A percentile compares a stretch with the other conserved stretches of the same genome.
Conservation (phyloP, 2,113 vertebrate species). For the Cochlearius cochlearius region DNA sequence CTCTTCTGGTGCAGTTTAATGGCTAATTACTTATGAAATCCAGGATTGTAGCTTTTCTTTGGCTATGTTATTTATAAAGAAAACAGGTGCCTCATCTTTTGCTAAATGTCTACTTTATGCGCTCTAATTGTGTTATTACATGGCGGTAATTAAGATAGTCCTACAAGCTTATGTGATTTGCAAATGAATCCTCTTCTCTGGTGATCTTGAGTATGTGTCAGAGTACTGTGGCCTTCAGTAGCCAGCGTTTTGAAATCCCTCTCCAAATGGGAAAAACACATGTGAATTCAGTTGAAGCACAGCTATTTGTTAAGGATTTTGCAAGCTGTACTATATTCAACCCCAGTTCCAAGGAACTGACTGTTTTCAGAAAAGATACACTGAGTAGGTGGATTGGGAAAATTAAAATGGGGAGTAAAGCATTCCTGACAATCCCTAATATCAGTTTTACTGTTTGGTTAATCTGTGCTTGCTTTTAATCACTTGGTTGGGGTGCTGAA, state of each 20-base stretch:
- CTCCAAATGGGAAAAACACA: background rate
- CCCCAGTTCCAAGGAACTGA: background rate
- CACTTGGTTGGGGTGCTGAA: background rate
- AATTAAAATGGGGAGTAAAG: background rate
- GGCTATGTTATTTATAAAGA: background rate
- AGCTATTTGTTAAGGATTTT: background rate
- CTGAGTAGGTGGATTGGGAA: background rate
- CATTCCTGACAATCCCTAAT: background rate
- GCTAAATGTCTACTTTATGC: background rate
- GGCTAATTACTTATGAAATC: background rate
- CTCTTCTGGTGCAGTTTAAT: background rate
- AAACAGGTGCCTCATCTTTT: background rate
- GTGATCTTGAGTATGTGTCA: background rate
- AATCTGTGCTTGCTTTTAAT: background rate
- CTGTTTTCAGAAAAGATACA: background rate
- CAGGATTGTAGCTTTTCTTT: background rate
- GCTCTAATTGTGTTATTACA: background rate
- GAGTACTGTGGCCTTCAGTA: background rate
- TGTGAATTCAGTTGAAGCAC: background rate
- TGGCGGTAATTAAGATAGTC: background rate
- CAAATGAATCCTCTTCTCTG: background rate
- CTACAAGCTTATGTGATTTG: background rate
- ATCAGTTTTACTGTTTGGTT: background rate
- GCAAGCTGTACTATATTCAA: background rate
- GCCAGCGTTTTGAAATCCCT: background rate